Evolutionary conservation across 1,140 invertebrate species (phyloP).

Genomic region (Achatina immaculata): DNA sequence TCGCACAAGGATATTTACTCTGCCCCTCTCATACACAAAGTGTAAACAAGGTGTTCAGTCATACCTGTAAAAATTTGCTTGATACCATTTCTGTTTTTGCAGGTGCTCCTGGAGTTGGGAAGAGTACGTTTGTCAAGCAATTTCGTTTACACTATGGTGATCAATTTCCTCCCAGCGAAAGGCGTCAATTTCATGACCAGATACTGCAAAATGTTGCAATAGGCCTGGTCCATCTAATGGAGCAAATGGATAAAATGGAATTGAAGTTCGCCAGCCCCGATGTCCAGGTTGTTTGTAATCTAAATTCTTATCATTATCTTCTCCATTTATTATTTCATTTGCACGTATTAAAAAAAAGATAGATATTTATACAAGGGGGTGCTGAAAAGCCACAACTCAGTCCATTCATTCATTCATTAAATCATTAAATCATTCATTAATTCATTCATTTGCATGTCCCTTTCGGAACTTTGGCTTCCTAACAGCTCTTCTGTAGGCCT

Average conservation of each 20-base stretch:
- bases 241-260: constrained; percentile 51
- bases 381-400: not conserved
- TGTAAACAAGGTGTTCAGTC: too few species aligned
- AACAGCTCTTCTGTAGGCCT: too few species aligned
- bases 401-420: too few species aligned
- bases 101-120: constrained; percentile 62
- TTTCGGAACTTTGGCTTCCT: too few species aligned
- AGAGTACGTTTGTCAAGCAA: constrained; percentile 67
- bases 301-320: not conserved
- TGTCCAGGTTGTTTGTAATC: constrained; percentile 45
- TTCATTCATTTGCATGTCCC: too few species aligned
- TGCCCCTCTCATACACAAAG: not conserved
- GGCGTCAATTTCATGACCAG: constrained; percentile 47
- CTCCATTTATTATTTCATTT: not conserved
- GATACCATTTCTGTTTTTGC: not conserved
- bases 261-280: constrained; percentile 47
- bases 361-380: not conserved
- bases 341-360: too few species aligned
- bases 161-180: constrained; percentile 53
- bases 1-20: not conserved
- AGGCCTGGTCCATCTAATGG: constrained; percentile 53
- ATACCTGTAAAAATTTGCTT: not conserved
- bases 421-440: too few species aligned
- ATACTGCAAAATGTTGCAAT: constrained; percentile 59
- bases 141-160: constrained; percentile 64